Conservation (phyloP, 2,888 invertebrate genomes). For the Tetragonula carbonaria region DNA sequence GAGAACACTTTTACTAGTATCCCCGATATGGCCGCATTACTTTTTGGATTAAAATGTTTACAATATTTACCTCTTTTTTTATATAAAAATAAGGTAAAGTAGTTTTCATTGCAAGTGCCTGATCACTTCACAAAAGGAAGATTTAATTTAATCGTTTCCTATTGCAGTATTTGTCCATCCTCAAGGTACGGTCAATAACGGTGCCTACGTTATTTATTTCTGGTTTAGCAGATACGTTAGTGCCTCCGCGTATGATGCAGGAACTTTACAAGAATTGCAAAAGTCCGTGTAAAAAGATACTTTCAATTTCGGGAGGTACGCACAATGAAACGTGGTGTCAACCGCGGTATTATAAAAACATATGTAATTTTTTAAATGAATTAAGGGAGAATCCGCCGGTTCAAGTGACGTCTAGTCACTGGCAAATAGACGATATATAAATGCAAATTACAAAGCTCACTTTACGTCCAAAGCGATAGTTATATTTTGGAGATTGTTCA, state of each 20-base stretch:
- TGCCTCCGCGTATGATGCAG: slow-evolving; percentile 96
- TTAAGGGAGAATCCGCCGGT: slow-evolving; percentile 78
- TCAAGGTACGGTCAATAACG: slow-evolving; percentile 90
- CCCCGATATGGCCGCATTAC: slow-evolving; percentile 94
- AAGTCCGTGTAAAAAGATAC: slow-evolving; percentile 90
- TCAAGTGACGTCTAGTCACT: slow-evolving; percentile 72
- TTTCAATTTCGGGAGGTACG: slow-evolving; percentile 92
- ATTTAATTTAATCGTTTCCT: background rate
- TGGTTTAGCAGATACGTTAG: slow-evolving; percentile 93
- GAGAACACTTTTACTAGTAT: slow-evolving; percentile 98
- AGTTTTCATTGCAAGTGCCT: too few species aligned
- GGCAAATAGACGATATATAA: slow-evolving; percentile 79
- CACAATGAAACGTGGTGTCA: slow-evolving; percentile 98
- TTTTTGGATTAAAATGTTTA: slow-evolving; percentile 90
- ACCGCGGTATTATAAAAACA: slow-evolving; percentile 89
- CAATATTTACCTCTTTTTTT: slow-evolving; percentile 92
- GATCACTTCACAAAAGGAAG: background rate
- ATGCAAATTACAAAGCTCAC: slow-evolving; percentile 48
- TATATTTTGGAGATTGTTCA: slow-evolving; percentile 52
- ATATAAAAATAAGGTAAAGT: slow-evolving; percentile 94
- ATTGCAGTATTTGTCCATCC: slow-evolving; percentile 89
- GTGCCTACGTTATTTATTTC: slow-evolving; percentile 95
- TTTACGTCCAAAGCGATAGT: slow-evolving; percentile 63
- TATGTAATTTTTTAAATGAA: slow-evolving; percentile 76
- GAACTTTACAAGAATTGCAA: slow-evolving; percentile 91